A percentile compares a stretch with the other conserved stretches of the same genome.
phyloP scores from a whole-genome alignment of 37 sponge, comb jelly and placozoan genomes.

The Axinella damicornis region DNA sequence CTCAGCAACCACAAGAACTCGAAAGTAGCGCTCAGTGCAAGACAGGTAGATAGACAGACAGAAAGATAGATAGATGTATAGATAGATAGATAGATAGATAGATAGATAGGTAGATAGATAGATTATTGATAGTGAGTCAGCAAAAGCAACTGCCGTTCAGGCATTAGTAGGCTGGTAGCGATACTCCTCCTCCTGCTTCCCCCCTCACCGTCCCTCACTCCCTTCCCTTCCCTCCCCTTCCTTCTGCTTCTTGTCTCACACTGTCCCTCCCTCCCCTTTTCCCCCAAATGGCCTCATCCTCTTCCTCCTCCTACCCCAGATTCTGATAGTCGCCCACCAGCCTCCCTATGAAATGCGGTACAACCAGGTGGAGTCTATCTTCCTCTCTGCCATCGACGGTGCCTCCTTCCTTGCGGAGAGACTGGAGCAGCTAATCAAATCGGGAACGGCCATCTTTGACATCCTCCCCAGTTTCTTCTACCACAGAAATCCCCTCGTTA shows the following conservation, averaged over 20 bases:
- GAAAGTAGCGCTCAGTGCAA: slow-evolving; percentile 87
- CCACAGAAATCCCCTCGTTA: slow-evolving; percentile 82
- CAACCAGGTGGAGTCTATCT: slow-evolving; percentile 96
- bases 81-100: too few relatives aligned
- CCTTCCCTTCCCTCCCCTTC: too few relatives aligned
- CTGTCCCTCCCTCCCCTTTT: too few relatives aligned
- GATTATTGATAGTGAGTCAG: background rate
- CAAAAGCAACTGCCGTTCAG: too few relatives aligned
- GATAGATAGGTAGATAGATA: too few relatives aligned
- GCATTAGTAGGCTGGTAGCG: too few relatives aligned
- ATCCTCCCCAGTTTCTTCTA: slow-evolving; percentile 96
- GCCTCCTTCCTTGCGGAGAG: slow-evolving; percentile 48
- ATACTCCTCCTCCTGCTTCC: too few relatives aligned
- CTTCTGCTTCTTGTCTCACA: too few relatives aligned
- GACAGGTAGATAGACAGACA: slow-evolving; percentile 78
- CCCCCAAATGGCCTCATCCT: background rate
- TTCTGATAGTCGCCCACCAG: slow-evolving; percentile 88
- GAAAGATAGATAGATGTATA: too few relatives aligned
- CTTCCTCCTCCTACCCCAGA: slow-evolving; percentile 32
- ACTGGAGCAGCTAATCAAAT: slow-evolving; percentile 78
- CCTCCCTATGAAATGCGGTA: slow-evolving; percentile 91
- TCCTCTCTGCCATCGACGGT: slow-evolving; percentile 82
- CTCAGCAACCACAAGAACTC: slow-evolving; percentile 92
- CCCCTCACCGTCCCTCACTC: too few relatives aligned
- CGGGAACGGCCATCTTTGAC: slow-evolving; percentile 91